Evolutionary conservation across 2,113 vertebrate genomes (phyloP).

Genomic region (Aramus guarauna): DNA sequence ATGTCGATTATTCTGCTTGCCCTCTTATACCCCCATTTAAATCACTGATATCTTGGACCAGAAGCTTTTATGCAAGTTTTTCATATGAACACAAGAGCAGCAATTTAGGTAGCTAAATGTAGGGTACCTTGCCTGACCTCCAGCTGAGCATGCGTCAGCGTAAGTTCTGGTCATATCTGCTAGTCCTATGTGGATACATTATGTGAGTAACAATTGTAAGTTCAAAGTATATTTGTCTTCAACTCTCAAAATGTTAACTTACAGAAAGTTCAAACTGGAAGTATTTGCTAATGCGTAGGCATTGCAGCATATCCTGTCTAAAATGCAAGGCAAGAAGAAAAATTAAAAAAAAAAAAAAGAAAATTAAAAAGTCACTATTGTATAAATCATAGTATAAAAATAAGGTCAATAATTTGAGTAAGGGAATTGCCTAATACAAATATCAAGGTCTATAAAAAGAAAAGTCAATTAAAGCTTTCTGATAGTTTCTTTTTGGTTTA

Average conservation of each 20-base stretch:
- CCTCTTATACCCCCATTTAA: background rate
- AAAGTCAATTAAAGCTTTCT: background rate
- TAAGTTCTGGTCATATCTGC: background rate
- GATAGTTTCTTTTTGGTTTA: background rate
- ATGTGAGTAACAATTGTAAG: background rate
- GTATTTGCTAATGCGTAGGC: background rate
- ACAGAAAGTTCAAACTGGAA: background rate
- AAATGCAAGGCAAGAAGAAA: background rate
- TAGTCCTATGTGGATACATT: background rate
- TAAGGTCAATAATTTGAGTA: background rate
- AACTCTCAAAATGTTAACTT: background rate
- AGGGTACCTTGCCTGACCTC: background rate
- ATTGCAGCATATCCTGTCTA: background rate
- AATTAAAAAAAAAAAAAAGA: background rate
- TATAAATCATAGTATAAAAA: background rate
- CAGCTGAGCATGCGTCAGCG: rapidly evolving
- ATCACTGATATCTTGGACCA: background rate
- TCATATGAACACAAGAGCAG: background rate
- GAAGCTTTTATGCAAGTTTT: background rate
- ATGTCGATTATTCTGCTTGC: background rate
- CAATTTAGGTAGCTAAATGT: background rate
- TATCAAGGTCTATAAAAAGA: background rate
- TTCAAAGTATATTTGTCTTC: background rate
- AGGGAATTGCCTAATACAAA: background rate
- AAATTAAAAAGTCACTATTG: background rate